phyloP scores from a whole-genome alignment of 2,888 invertebrate species.

The Xestobium rufovillosum region DNA sequence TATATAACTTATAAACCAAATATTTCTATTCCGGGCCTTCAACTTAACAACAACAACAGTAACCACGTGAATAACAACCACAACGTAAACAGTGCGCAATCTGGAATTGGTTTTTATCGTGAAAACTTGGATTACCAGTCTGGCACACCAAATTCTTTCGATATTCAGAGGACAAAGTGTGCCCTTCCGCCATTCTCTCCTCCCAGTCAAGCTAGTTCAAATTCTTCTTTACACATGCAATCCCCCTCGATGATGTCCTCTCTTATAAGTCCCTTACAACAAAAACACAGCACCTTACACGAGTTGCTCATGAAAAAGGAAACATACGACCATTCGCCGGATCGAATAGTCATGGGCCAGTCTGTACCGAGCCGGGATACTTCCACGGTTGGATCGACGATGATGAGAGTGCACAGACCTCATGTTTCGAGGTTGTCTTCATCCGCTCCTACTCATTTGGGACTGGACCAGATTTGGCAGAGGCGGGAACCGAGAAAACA shows the following conservation, averaged over 20 bases:
- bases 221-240: conserved; percentile 47
- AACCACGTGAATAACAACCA: conserved; percentile 30
- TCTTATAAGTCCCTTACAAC: conserved; percentile 30
- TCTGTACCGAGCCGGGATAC: conserved; percentile 54
- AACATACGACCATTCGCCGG: conserved; percentile 45
- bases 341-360: conserved; percentile 53
- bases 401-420: conserved; percentile 14
- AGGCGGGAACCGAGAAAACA: conserved; percentile 81
- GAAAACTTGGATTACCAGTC: conserved; percentile 11
- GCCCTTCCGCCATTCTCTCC: conserved; percentile 53
- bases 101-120: conserved; percentile 29
- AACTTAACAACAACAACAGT: neutral
- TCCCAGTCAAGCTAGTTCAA: conserved; percentile 59
- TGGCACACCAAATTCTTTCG: neutral
- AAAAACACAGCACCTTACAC: conserved; percentile 49
- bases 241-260: conserved; percentile 37
- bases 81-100: conserved; percentile 32
- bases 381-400: conserved; percentile 32
- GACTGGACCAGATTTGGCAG: conserved; percentile 78
- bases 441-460: conserved; percentile 80
- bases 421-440: conserved; percentile 64
- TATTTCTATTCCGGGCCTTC: conserved; percentile 3
- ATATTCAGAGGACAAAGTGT: neutral
- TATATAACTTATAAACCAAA: conserved; percentile 39
- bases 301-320: conserved; percentile 64